Conservation (phyloP, 2,113 vertebrate genomes). For the Copsychus sechellarum region DNA sequence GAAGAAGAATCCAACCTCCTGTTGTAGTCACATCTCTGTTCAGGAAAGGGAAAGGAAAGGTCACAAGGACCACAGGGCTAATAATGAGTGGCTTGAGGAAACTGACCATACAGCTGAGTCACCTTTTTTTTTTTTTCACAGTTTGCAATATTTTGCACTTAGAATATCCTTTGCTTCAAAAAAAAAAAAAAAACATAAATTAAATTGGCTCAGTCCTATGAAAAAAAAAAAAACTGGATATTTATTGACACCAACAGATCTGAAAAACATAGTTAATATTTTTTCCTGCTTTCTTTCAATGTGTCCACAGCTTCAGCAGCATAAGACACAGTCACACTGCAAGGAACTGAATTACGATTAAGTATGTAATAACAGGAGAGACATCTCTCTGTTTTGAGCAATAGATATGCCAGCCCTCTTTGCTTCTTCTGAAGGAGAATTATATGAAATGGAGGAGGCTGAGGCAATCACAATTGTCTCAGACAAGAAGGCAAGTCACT, state of each 20-base stretch:
- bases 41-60: not conserved
- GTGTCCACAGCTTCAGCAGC: not conserved
- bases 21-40: not conserved
- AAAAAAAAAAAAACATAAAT: not conserved
- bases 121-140: not conserved
- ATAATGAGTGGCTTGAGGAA: not conserved
- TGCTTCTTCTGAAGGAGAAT: not conserved
- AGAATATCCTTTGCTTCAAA: not conserved
- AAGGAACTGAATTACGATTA: not conserved
- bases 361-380: constrained; percentile 2
- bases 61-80: not conserved
- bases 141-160: not conserved
- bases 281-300: not conserved
- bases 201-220: not conserved
- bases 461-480: not conserved
- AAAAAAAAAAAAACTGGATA: not conserved
- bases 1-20: not conserved
- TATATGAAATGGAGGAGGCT: not conserved
- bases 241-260: not conserved
- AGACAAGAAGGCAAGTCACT: not conserved
- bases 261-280: not conserved
- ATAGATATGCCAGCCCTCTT: not conserved
- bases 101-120: fast-evolving
- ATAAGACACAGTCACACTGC: not conserved
- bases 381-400: constrained; percentile 15